Percentiles rank a stretch among this genome's conserved stretches.
These are phyloP conservation scores for Resseliella maxima DNA, from an alignment of 2,888 invertebrate species.

Conservation along the genomic window DNA sequence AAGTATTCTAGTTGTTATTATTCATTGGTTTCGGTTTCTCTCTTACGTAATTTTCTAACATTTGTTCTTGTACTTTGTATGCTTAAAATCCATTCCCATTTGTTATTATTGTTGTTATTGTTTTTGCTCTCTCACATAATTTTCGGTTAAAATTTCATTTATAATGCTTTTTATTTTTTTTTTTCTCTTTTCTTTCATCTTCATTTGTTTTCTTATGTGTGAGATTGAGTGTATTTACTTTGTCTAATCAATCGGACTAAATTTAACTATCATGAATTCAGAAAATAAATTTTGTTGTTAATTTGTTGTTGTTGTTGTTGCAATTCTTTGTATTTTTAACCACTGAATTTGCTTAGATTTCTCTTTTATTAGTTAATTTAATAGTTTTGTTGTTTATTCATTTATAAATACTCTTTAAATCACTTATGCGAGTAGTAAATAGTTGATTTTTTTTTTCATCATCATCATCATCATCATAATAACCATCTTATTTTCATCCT, in stretches of 20 bases:
- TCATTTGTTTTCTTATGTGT: too few relatives aligned
- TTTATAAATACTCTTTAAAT: conserved; percentile 42
- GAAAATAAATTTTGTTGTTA: not conserved
- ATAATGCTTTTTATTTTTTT: not conserved
- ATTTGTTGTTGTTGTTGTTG: not conserved
- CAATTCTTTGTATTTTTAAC: not conserved
- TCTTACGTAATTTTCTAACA: conserved; percentile 26
- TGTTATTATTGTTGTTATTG: not conserved
- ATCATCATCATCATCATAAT: too few relatives aligned
- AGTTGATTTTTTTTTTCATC: not conserved
- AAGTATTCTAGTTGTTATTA: conserved; percentile 33
- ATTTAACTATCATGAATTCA: not conserved
- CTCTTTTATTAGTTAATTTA: not conserved
- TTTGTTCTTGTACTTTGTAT: conserved; percentile 30
- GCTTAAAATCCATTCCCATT: conserved; percentile 4
- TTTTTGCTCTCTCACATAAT: not conserved
- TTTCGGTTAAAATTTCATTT: not conserved
- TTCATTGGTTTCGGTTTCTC: conserved; percentile 29
- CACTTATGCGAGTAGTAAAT: conserved; percentile 39
- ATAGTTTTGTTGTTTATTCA: conserved; percentile 8
- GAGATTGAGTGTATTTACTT: too few relatives aligned
- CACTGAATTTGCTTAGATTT: not conserved
- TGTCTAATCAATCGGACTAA: conserved; percentile 13
- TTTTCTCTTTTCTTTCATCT: not conserved
- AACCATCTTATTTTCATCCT: too few relatives aligned